phyloP scores from a whole-genome alignment of 2,888 invertebrate species.

The Eupeodes luniger region DNA sequence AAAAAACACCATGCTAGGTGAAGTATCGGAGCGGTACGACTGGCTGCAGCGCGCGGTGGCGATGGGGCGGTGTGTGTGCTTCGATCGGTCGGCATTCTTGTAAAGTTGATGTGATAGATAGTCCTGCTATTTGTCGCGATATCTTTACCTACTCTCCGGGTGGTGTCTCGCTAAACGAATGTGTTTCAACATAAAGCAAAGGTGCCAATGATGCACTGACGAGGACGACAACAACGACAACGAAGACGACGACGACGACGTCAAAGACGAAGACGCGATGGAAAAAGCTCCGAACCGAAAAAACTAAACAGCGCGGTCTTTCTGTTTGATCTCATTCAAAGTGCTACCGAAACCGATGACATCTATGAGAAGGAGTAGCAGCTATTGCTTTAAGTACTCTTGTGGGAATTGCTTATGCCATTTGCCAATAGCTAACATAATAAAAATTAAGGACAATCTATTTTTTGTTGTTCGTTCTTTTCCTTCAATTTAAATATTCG shows the following conservation, averaged over 20 bases:
- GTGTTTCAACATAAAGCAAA: conserved; percentile 19
- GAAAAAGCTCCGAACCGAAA: conserved; percentile 38
- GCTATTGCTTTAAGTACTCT: conserved; percentile 37
- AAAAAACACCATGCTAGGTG: not conserved
- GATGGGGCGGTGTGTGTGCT: conserved; percentile 10
- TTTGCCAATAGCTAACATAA: conserved; percentile 36
- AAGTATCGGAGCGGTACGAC: no score
- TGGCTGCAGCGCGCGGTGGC: not conserved
- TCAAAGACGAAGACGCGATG: not conserved
- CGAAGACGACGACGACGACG: not conserved
- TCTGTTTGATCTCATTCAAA: conserved; percentile 67
- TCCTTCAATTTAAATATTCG: not conserved
- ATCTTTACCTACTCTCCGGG: conserved; percentile 72
- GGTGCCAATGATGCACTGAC: conserved; percentile 20
- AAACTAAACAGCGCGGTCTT: conserved; percentile 58
- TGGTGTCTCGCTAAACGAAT: conserved; percentile 62
- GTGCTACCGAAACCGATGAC: conserved; percentile 40
- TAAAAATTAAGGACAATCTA: conserved; percentile 62
- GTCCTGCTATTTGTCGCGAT: conserved; percentile 74
- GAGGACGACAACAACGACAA: not conserved
- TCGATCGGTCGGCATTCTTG: conserved; percentile 49
- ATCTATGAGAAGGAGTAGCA: not conserved
- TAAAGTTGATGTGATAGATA: conserved; percentile 72
- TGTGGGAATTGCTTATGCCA: conserved; percentile 63
- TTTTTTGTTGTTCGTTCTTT: conserved; percentile 6